A percentile compares a stretch with the other conserved stretches of the same genome.
phyloP scores from a whole-genome alignment of 2,113 vertebrate genomes.

The Thunnus thynnus region DNA sequence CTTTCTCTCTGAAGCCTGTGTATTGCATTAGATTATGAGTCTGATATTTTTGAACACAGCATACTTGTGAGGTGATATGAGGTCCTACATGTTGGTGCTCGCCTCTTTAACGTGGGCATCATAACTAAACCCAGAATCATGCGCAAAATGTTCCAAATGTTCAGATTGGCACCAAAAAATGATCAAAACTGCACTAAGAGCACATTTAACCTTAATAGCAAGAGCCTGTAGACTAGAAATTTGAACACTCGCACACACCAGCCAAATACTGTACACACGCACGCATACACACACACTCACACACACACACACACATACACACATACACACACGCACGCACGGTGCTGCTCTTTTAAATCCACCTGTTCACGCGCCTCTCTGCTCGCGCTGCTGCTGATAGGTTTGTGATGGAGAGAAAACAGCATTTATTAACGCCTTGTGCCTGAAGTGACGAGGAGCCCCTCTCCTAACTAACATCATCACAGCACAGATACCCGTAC shows the following conservation, averaged over 20 bases:
- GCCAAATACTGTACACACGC: not conserved
- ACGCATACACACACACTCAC: not conserved
- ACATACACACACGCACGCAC: not conserved
- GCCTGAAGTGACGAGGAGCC: slow-evolving; percentile 30
- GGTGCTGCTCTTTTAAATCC: slow-evolving; percentile 70
- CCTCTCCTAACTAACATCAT: slow-evolving; percentile 19
- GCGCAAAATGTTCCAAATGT: not conserved
- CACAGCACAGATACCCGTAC: slow-evolving; percentile 9
- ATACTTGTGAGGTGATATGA: not conserved
- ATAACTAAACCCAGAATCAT: not conserved
- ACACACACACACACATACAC: not conserved
- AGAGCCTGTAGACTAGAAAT: not conserved
- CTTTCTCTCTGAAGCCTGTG: not conserved
- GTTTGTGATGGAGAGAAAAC: slow-evolving; percentile 22
- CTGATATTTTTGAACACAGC: not conserved
- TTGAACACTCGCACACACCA: not conserved
- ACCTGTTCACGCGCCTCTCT: slow-evolving; percentile 76
- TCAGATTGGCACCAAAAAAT: not conserved
- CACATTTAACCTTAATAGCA: not conserved
- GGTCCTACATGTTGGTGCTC: too few relatives aligned
- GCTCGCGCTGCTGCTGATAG: slow-evolving; percentile 35
- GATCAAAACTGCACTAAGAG: not conserved
- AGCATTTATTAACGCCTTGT: slow-evolving; percentile 18
- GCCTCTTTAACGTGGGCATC: not conserved
- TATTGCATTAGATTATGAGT: not conserved